These are phyloP conservation scores for Coregonus suidteri DNA, from an alignment of 2,797 vertebrate species.

Conservation along the genomic window DNA sequence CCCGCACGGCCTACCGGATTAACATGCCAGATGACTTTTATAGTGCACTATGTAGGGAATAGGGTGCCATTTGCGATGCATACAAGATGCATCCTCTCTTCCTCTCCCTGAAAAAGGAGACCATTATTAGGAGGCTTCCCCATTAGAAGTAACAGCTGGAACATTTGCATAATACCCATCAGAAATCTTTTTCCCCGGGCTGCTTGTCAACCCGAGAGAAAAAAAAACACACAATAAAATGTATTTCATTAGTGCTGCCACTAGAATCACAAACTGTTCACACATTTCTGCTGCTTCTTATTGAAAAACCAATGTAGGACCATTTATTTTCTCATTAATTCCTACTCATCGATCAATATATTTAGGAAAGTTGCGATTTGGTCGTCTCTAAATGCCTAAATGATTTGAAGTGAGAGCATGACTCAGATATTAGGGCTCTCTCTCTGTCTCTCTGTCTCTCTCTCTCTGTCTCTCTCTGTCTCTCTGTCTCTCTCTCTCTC, in stretches of 20 bases:
- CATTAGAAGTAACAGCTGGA: constrained; percentile 80
- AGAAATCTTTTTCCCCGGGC: constrained; percentile 70
- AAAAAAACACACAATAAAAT: constrained; percentile 30
- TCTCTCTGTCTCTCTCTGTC: not conserved
- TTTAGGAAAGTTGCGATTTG: not conserved
- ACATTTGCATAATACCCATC: constrained; percentile 83
- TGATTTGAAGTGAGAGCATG: not conserved
- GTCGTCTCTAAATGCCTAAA: not conserved
- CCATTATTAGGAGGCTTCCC: constrained; percentile 63
- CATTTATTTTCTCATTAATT: not conserved
- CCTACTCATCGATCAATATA: not conserved
- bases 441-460: not conserved
- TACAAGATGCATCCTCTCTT: not conserved
- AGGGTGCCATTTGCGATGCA: no score
- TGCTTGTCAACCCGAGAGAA: constrained; percentile 68
- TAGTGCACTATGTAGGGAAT: not conserved
- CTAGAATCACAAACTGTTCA: constrained; percentile 5
- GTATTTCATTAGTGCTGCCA: constrained; percentile 44
- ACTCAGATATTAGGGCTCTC: not conserved
- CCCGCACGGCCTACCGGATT: not conserved
- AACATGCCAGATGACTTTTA: not conserved
- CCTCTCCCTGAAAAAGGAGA: constrained; percentile 17
- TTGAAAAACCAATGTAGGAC: constrained; percentile 28
- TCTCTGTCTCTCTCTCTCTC: no score
- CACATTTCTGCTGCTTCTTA: not conserved